phyloP scores from a whole-genome alignment of 2,113 vertebrate species.

The Tetraodon nigroviridis region DNA sequence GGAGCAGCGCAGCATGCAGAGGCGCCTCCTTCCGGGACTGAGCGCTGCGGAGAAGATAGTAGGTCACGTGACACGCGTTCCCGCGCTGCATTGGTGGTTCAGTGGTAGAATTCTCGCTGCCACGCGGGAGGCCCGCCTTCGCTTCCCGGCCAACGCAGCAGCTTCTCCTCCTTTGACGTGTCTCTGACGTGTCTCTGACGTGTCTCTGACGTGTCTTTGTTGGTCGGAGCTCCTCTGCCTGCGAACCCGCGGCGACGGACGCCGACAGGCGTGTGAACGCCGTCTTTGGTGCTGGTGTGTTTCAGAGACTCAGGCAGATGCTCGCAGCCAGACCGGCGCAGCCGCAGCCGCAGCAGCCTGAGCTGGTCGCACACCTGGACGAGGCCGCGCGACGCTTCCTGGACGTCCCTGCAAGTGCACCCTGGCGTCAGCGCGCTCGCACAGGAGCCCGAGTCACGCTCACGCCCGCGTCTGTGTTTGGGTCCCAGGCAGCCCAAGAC shows the following conservation, averaged over 20 bases:
- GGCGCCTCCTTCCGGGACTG: conserved; percentile 13
- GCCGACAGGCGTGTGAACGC: too few relatives aligned
- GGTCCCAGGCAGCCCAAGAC: conserved; percentile 67
- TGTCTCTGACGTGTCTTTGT: too few relatives aligned
- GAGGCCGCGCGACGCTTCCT: conserved; percentile 68
- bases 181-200: too few relatives aligned
- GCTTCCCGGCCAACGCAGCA: conserved; percentile 67
- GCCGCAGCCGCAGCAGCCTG: conserved; percentile 55
- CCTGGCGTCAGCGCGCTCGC: not conserved
- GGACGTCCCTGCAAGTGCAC: conserved; percentile 50
- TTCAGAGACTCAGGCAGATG: conserved; percentile 49
- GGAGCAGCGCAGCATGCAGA: conserved; percentile 66
- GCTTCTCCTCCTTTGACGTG: too few relatives aligned
- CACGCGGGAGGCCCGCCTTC: conserved; percentile 67
- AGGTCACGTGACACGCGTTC: not conserved
- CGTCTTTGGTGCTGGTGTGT: not conserved
- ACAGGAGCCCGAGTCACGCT: too few relatives aligned
- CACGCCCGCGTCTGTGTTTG: not conserved
- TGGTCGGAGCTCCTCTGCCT: too few relatives aligned
- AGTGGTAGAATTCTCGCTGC: conserved; percentile 51
- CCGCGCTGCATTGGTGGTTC: conserved; percentile 56
- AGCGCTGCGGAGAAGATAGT: conserved; percentile 74
- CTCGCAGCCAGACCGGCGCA: conserved; percentile 29
- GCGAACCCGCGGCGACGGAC: too few relatives aligned
- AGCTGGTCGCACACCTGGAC: conserved; percentile 80